A percentile compares a stretch with the other conserved stretches of the same genome.
phyloP scores from a whole-genome alignment of 2,113 vertebrate genomes.

The Pollachius pollachius region DNA sequence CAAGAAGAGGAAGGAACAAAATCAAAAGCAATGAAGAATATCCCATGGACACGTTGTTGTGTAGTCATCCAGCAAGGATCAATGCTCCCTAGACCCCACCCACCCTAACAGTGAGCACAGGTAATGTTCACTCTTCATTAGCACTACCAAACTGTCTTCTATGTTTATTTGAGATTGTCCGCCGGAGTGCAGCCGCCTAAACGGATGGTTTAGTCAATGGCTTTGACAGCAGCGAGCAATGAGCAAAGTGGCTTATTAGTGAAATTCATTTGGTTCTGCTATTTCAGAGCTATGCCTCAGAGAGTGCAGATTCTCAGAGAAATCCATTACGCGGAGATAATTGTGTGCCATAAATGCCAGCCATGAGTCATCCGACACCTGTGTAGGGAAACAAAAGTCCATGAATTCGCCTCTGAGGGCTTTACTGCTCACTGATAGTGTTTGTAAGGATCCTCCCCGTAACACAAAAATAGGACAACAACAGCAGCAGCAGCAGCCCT shows the following conservation, averaged over 20 bases:
- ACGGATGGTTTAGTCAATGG: slow-evolving; percentile 47
- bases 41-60: not conserved
- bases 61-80: slow-evolving; percentile 13
- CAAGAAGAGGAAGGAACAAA: too few species aligned
- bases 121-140: slow-evolving; percentile 29
- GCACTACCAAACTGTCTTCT: slow-evolving; percentile 17
- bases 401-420: slow-evolving; percentile 34
- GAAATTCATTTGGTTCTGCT: slow-evolving; percentile 60
- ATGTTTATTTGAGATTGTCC: slow-evolving; percentile 30
- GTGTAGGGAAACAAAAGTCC: slow-evolving; percentile 41
- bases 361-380: slow-evolving; percentile 65
- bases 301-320: slow-evolving; percentile 55
- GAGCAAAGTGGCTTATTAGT: slow-evolving; percentile 54
- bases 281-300: slow-evolving; percentile 58
- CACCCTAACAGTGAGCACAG: slow-evolving; percentile 2
- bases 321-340: slow-evolving; percentile 47
- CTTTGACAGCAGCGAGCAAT: slow-evolving; percentile 34
- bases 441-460: slow-evolving; percentile 8
- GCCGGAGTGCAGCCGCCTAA: slow-evolving; percentile 22
- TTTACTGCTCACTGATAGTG: slow-evolving; percentile 17
- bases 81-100: not conserved
- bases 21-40: too few species aligned
- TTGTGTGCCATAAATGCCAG: not conserved
- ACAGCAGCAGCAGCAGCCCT: not conserved
- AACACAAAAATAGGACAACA: slow-evolving; percentile 7